A percentile compares a stretch with the other conserved stretches of the same genome.
These are phyloP conservation scores for Crax fasciolata DNA, from an alignment of 2,797 vertebrate genomes.

Conservation along the genomic window DNA sequence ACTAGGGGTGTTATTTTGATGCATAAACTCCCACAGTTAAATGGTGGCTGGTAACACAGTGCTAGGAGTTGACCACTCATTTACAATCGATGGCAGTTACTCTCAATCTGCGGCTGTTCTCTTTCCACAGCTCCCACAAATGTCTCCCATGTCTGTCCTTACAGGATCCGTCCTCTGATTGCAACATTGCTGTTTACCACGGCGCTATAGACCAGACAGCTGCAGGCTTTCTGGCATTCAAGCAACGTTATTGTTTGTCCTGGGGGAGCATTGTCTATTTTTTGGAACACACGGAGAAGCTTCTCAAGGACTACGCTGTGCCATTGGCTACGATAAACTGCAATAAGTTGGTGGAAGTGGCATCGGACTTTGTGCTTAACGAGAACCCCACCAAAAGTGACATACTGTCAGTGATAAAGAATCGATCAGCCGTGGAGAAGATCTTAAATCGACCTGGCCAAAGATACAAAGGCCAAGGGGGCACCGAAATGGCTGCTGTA, in stretches of 20 bases:
- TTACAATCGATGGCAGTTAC: background rate
- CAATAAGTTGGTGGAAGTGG: constrained; percentile 72
- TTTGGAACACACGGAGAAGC: constrained; percentile 80
- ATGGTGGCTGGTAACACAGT: background rate
- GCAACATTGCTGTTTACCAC: constrained; percentile 77
- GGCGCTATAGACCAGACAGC: constrained; percentile 81
- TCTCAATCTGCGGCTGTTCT: constrained; percentile 27
- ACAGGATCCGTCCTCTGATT: constrained; percentile 6
- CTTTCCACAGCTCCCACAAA: constrained; percentile 67
- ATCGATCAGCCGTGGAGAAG: constrained; percentile 76
- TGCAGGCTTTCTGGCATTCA: constrained; percentile 84
- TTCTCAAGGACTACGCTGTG: constrained; percentile 84
- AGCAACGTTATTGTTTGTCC: constrained; percentile 79
- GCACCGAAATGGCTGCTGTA: constrained; percentile 78
- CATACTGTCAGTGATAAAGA: constrained; percentile 85
- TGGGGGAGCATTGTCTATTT: constrained; percentile 80
- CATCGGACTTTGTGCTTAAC: constrained; percentile 67
- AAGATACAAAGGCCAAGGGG: constrained; percentile 85
- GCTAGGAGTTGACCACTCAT: background rate
- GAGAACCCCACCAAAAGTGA: constrained; percentile 59
- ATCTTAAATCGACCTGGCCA: constrained; percentile 82
- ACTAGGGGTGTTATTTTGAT: background rate
- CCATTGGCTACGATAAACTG: constrained; percentile 84
- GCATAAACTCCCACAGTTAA: background rate
- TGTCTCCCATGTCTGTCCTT: background rate